A percentile compares a stretch with the other conserved stretches of the same genome.
Evolutionary conservation across 2,113 vertebrate species (phyloP).

Genomic region (Aspiorhynchus laticeps): DNA sequence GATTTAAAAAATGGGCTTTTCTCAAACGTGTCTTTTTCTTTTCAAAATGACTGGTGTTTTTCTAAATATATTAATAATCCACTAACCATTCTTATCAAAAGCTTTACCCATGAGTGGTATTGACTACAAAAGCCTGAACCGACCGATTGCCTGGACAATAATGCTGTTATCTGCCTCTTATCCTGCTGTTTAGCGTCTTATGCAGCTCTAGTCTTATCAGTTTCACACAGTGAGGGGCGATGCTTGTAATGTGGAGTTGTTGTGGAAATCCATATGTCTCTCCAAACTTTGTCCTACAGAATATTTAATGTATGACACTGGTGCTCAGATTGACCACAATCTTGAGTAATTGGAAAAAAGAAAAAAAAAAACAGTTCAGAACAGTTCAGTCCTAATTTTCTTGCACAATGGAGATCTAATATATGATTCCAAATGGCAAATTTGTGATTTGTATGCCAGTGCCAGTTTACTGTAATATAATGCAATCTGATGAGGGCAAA

Average conservation of each 20-base stretch:
- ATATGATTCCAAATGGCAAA: background rate
- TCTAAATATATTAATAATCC: background rate
- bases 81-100: background rate
- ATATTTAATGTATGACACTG: background rate
- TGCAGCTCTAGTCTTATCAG: background rate
- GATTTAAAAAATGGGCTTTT: background rate
- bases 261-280: background rate
- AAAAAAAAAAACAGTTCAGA: no score
- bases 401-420: background rate
- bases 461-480: background rate
- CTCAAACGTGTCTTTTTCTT: background rate
- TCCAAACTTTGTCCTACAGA: background rate
- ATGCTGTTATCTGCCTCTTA: slow-evolving; percentile 9
- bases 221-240: background rate
- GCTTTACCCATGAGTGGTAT: background rate
- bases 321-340: background rate
- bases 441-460: background rate
- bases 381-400: no score
- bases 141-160: slow-evolving; percentile 9
- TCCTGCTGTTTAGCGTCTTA: background rate
- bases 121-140: background rate
- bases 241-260: background rate
- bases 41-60: background rate
- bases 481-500: background rate
- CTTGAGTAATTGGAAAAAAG: no score